Evolutionary conservation across 2,113 vertebrate species (phyloP), one percentile per base, ranked within the genome.

Genomic region (Felis chaus): DNA sequence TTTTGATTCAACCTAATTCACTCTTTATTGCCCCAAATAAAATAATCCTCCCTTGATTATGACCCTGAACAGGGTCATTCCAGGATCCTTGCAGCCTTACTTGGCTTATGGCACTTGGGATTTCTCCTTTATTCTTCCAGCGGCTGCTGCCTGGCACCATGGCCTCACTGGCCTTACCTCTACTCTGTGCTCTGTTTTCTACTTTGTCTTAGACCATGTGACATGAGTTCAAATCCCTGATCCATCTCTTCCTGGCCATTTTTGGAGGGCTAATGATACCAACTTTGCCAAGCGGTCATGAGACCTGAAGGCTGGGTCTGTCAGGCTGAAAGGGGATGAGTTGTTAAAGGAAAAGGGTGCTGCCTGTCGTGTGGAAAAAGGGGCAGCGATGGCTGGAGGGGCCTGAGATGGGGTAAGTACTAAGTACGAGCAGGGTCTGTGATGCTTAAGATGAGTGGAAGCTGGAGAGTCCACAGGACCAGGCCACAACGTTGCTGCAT

Each of bases 391-490:
- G 21, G 41, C n/a, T 5, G 5, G 63, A 33, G 8, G 71, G 57
- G n/a, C 66, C 41, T 1, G 41, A 12, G 27, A 0, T 0, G 1
- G 27, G 68, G 31, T 16, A 3, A 33, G 33, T 4, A 3, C 13
- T 29, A 25, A 25, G 13, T 16, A 76, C 15, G 5, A 13, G 50
- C 0, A 25, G 57, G 66, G 18, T 27, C 63, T 57, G 66, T 19
- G 87, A 36, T 10, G 1, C 45, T 19, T 16, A 12, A 74, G 76
- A 19, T 25, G 33, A 39, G 41, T 6, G 1, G 36, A 73, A 23
- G 73, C n/a, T 61, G 33, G 3, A 50, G 53, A n/a, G 36, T 11
- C 2, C 3, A 55, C 31, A 27, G 81, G 33, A 31, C 73, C 8
- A 45, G 93, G 78, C 31, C 33, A 11, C 0, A 6, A 25, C 23